Evolutionary conservation across 2,888 invertebrate species (phyloP).

Genomic region (Dasysyrphus tricinctus): DNA sequence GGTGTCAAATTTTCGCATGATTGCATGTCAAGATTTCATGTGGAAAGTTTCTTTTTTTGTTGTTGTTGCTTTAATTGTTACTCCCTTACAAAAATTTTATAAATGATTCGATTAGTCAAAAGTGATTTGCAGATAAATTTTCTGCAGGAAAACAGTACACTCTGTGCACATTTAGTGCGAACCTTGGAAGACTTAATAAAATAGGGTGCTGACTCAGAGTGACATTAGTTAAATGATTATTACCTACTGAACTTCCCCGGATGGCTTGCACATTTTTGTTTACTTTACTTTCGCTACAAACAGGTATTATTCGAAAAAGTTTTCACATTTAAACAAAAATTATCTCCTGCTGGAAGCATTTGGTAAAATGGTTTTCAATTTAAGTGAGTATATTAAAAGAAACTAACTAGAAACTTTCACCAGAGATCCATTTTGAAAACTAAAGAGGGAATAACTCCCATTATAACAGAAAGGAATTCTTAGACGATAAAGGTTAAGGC

Average conservation of each 20-base stretch:
- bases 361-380: too few species aligned
- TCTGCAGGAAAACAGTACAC: constrained; percentile 1
- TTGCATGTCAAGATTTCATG: constrained; percentile 65
- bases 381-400: too few species aligned
- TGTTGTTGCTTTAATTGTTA: not conserved
- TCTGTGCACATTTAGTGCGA: not conserved
- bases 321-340: too few species aligned
- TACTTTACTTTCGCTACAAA: not conserved
- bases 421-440: too few species aligned
- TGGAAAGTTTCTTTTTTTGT: constrained; percentile 34
- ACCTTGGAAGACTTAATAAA: constrained; percentile 2
- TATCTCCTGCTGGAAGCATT: too few species aligned
- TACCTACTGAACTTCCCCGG: not conserved
- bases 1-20: constrained; percentile 59
- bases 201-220: not conserved
- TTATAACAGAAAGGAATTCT: too few species aligned
- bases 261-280: not conserved
- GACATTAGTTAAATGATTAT: constrained; percentile 19
- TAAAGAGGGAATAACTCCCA: too few species aligned
- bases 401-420: too few species aligned
- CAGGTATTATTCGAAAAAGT: not conserved
- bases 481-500: too few species aligned
- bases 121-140: constrained; percentile 49
- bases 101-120: constrained; percentile 66
- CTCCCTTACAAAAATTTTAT: constrained; percentile 29